Base-by-base conservation (phyloP, 2,797 vertebrate species). In the Notolepis coatsorum region DNA sequence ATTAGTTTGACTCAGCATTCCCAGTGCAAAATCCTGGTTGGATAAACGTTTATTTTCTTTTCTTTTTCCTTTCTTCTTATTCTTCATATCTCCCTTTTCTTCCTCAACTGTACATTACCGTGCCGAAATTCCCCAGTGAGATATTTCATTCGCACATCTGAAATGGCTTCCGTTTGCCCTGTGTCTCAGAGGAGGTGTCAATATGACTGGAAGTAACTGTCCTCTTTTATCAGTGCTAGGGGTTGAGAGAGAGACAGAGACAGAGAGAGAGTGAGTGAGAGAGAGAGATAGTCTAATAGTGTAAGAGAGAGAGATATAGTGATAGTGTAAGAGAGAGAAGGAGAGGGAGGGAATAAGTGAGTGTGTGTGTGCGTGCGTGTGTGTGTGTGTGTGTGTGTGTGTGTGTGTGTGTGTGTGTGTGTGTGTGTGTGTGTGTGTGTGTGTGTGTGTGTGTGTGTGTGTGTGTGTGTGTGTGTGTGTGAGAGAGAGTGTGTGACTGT, bases 261-360 rank as follows among this genome's bases (percentile, higher is more conserved):
- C 77, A 82, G 75, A 85, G 69, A 73, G 63, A 84, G 12, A 38
- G 64, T 77, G 68, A 77, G 78, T 41, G 38, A n/a, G 13, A 4
- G 15, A 38, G 15, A 39, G 24, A 51, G 46, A n/a, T 24, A 10
- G 46, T 8, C 8, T 20, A 20, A 3, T 15, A 6, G 15, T 2
- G 39, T 7, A 15, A 6, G 17, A 17, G 46, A 10, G 24, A 9
- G 10, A 30, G 46, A 20, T 23, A 15, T 13, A 10, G 42, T 27
- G 9, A 13, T 9, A 12, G 9, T 13, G 33, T 4, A 25, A 10
- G 25, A 65, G 50, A 60, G 17, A 24, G 39, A 8, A n/a, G 30
- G 47, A 38, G 2, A 23, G n/a, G 37, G 52, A 58, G 35, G 51
- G 64, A 66, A 48, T 33, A 17, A 5, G 50, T 68, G 71, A 61